phyloP scores from a whole-genome alignment of 37 sponge, comb jelly and placozoan species.

The Aplysina aerophoba region DNA sequence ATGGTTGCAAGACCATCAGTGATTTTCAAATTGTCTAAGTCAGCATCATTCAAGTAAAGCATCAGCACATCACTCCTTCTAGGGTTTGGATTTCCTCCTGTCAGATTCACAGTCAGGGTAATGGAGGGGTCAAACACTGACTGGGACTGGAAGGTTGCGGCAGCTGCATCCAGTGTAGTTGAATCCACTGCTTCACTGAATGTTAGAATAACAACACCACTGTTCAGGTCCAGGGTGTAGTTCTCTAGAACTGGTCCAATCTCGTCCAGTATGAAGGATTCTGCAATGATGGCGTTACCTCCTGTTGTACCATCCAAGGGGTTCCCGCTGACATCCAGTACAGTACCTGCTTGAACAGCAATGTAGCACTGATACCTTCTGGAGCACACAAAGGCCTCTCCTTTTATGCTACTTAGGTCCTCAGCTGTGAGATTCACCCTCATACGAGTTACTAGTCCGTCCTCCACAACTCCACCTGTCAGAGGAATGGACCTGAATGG shows the following conservation, averaged over 20 bases:
- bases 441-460: slow-evolving; percentile 34
- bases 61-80: slow-evolving; percentile 21
- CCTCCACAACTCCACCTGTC: slow-evolving; percentile 40
- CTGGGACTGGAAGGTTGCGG: slow-evolving; percentile 66
- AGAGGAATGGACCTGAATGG: slow-evolving; percentile 51
- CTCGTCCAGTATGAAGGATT: slow-evolving; percentile 57
- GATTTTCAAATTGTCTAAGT: slow-evolving; percentile 66
- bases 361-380: slow-evolving; percentile 80
- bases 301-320: slow-evolving; percentile 5
- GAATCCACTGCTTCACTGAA: slow-evolving; percentile 84
- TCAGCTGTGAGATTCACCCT: slow-evolving; percentile 45
- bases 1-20: slow-evolving; percentile 67
- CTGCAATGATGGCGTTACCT: slow-evolving; percentile 37
- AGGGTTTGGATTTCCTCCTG: slow-evolving; percentile 56
- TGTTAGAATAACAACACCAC: slow-evolving; percentile 59
- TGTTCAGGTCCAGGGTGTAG: slow-evolving; percentile 75
- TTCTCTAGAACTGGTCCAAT: slow-evolving; percentile 61
- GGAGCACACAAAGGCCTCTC: slow-evolving; percentile 64
- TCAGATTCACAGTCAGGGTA: slow-evolving; percentile 44
- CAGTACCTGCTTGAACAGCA: slow-evolving; percentile 25
- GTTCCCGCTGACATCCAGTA: slow-evolving; percentile 59
- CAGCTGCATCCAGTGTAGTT: slow-evolving; percentile 24
- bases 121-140: background rate
- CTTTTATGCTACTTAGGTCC: slow-evolving; percentile 62
- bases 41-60: slow-evolving; percentile 53